Base-by-base conservation (phyloP, 2,888 invertebrate species). In the Napeogenes sylphis region DNA sequence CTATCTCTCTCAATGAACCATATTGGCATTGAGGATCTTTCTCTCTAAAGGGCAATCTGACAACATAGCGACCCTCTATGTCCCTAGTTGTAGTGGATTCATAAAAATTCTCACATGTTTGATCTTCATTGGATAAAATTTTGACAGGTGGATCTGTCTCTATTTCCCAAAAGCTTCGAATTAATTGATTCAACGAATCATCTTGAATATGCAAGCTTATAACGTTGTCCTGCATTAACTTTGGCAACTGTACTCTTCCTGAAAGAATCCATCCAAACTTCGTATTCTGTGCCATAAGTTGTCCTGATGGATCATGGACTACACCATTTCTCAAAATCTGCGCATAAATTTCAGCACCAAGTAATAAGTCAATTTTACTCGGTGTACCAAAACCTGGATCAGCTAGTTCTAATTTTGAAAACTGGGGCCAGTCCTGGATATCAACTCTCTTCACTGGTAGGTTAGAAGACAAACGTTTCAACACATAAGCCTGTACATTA, bases 221-320 rank as follows among this genome's bases (percentile, higher is more conserved):
- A 8, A 47, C 8, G 47, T 47, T 47, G 35, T 47, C 47, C 13
- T 47, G 14, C 21, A 14, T 68, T 63, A 67, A 61, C 56, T 67
- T 65, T 64, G 67, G 58, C 46, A 32, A 63, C 61, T 47, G 55
- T 66, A 12, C 21, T 21, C 21, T 5, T 45, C 71, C 69, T 45
- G 70, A 69, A 35, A 72, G 61, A 5, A 72, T 51, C 72, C 70
- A 72, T 35, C 70, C 72, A 10, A 72, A 59, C 8, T 54, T 55
- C 33, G 70, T 65, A 53, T 68, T 68, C 10, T 63, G 62, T 33
- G 68, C 70, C 32, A 67, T 58, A 30, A 69, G 67, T 56, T 64
- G 64, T 2, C 65, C 45, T 54, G 58, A 30, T 46, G 54, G 42
- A 46, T 55, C 5, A 35, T 63, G 69, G 58, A 68, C 65, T 58